Conservation (phyloP, 2,797 vertebrate genomes). For the Acanthurus lineatus region DNA sequence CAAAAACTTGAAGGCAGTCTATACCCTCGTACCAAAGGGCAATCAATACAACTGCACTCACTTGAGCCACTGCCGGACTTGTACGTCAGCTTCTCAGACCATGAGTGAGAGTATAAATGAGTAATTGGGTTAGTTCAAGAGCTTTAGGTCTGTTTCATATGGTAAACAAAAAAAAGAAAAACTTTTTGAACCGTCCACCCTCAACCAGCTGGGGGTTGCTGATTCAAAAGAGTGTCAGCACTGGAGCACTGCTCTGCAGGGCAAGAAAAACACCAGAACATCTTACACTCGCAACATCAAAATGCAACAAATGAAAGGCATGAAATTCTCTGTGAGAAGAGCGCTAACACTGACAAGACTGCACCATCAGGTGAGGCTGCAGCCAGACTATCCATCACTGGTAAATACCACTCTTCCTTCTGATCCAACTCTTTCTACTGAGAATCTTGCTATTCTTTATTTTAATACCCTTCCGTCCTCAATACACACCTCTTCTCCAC, state of each 20-base stretch:
- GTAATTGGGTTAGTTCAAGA: constrained; percentile 25
- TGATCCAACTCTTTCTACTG: constrained; percentile 12
- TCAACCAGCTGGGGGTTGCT: constrained; percentile 27
- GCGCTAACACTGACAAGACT: constrained; percentile 13
- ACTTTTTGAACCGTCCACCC: constrained; percentile 44
- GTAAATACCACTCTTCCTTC: constrained; percentile 27
- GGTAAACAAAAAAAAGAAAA: constrained; percentile 32
- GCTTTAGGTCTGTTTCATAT: constrained; percentile 21
- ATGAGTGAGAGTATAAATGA: constrained; percentile 30
- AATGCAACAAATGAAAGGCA: constrained; percentile 76
- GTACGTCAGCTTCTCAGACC: background rate
- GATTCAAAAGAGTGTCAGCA: constrained; percentile 49
- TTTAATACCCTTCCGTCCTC: constrained; percentile 8
- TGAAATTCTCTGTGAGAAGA: constrained; percentile 73
- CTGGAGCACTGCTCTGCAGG: constrained; percentile 26
- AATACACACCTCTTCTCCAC: constrained; percentile 30
- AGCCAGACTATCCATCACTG: background rate
- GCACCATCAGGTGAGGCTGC: constrained; percentile 55
- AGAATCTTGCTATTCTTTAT: constrained; percentile 28
- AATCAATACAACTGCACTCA: constrained; percentile 25
- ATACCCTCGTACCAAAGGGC: background rate
- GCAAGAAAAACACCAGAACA: constrained; percentile 56
- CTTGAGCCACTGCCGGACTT: background rate
- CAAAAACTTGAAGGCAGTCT: constrained; percentile 4
- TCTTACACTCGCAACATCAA: constrained; percentile 66